Base-by-base conservation (phyloP, 1,140 invertebrate genomes). In the Diorhabda elongata region DNA sequence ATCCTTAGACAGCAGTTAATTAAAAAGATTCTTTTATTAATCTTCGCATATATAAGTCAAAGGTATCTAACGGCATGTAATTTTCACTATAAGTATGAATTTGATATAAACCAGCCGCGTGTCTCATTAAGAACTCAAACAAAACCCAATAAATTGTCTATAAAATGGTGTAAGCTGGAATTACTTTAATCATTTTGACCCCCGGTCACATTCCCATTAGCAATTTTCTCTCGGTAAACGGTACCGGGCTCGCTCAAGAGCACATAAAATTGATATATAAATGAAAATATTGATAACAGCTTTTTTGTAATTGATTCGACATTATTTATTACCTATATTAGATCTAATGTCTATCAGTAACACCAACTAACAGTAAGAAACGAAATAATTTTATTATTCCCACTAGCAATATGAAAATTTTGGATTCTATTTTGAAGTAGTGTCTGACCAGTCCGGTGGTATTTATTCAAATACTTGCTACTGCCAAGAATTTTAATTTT, bases 71-170 rank as follows among this genome's bases (percentile, higher is more conserved):
- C 71, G 71, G 71, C 42, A 73, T 67, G 42, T 61, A 47, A 43
- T 69, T 63, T 70, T 44, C 61, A 72, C 70, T 74, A 74, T 74
- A 70, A 72, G 72, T 74, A 74, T 74, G 67, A 74, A 66, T 68
- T 69, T 66, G 67, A 73, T 71, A 69, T 73, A 59, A 73, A 71
- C 68, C 56, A 60, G 52, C 42, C 45, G 61, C 68, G 47, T 41
- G 60, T 45, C 61, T 68, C 56, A 68, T 68, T 68, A 68, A 56
- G 58, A 56, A 52, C 47, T 6, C 57, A 59, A 45, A 63, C 67
- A 63, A 68, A 68, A 63, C 47, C 57, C 60, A 61, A 68, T 68
- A 63, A 68, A 68, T 68, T 47, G 45, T n/a, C 44, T 11, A 44
- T 44, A 44, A 11, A 5, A 11, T 47, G 47, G 58, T 67, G 65